Evolutionary conservation across 2,113 vertebrate genomes (phyloP).

Genomic region (Reinhardtius hippoglossoides): DNA sequence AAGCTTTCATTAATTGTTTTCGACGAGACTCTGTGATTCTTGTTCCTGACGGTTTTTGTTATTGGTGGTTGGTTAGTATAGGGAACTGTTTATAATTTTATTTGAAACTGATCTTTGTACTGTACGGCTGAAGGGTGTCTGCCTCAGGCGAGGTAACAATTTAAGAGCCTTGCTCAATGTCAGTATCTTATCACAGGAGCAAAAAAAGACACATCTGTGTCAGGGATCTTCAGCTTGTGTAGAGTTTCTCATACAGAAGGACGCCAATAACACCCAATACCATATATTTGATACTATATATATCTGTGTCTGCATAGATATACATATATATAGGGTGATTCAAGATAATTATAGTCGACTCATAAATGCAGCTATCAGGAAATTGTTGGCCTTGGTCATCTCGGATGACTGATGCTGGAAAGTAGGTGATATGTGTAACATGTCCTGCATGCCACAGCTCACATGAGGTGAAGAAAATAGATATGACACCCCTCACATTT

Average conservation of each 20-base stretch:
- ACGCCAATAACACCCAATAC: slow-evolving; percentile 29
- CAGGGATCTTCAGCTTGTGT: slow-evolving; percentile 57
- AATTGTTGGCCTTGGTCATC: slow-evolving; percentile 45
- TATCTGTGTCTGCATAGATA: neutral
- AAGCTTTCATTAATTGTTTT: slow-evolving; percentile 37
- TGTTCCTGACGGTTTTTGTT: slow-evolving; percentile 32
- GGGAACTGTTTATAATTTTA: slow-evolving; percentile 37
- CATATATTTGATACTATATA: slow-evolving; percentile 28
- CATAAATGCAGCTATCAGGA: slow-evolving; percentile 61
- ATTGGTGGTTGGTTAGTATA: slow-evolving; percentile 41
- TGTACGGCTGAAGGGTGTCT: slow-evolving; percentile 68
- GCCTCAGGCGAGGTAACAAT: slow-evolving; percentile 42
- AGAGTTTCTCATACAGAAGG: slow-evolving; percentile 43
- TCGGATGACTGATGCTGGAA: slow-evolving; percentile 29
- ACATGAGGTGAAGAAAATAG: slow-evolving; percentile 39
- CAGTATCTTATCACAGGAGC: slow-evolving; percentile 39
- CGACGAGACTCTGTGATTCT: slow-evolving; percentile 19
- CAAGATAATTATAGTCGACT: slow-evolving; percentile 42
- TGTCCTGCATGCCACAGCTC: slow-evolving; percentile 41
- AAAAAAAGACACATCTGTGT: slow-evolving; percentile 55
- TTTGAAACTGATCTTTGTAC: slow-evolving; percentile 71
- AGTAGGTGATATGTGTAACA: slow-evolving; percentile 33
- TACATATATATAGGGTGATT: slow-evolving; percentile 7
- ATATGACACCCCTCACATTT: slow-evolving; percentile 44
- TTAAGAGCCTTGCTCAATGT: slow-evolving; percentile 54